These are phyloP conservation scores for Lasioglossum villosulum DNA, from an alignment of 2,888 invertebrate genomes.

Conservation along the genomic window DNA sequence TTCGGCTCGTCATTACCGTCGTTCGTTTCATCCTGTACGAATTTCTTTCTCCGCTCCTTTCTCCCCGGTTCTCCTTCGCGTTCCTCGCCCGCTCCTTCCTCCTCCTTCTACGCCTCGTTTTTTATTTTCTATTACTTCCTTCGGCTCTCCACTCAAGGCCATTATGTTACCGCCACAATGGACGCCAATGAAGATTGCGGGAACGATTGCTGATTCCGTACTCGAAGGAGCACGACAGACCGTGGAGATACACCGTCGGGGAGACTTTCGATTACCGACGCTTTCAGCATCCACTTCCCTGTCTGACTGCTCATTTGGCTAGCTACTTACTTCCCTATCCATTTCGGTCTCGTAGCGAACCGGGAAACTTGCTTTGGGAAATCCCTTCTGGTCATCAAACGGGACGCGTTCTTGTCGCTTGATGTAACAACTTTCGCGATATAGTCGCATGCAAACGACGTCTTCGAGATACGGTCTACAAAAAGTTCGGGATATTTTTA, in stretches of 20 bases:
- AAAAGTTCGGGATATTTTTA: background rate
- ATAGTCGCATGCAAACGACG: background rate
- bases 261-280: slow-evolving; percentile 46
- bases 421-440: background rate
- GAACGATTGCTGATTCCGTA: slow-evolving; percentile 54
- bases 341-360: background rate
- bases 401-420: background rate
- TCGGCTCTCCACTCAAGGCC: slow-evolving; percentile 60
- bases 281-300: slow-evolving; percentile 17
- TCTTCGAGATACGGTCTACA: background rate
- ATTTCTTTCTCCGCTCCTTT: slow-evolving; percentile 38
- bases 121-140: slow-evolving; percentile 51
- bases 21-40: slow-evolving; percentile 63
- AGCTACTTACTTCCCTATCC: too few relatives aligned
- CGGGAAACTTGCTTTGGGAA: background rate
- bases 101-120: slow-evolving; percentile 1
- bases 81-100: slow-evolving; percentile 13
- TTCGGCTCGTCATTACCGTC: slow-evolving; percentile 74
- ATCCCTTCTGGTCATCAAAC: background rate
- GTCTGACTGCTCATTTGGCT: slow-evolving; percentile 11
- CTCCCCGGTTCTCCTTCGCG: slow-evolving; percentile 23
- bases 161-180: slow-evolving; percentile 69
- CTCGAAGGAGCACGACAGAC: slow-evolving; percentile 28
- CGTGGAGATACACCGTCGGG: slow-evolving; percentile 11
- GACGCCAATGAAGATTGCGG: slow-evolving; percentile 54